Evolutionary conservation across 2,888 invertebrate genomes (phyloP).

Genomic region (Chloroclysta siterata): DNA sequence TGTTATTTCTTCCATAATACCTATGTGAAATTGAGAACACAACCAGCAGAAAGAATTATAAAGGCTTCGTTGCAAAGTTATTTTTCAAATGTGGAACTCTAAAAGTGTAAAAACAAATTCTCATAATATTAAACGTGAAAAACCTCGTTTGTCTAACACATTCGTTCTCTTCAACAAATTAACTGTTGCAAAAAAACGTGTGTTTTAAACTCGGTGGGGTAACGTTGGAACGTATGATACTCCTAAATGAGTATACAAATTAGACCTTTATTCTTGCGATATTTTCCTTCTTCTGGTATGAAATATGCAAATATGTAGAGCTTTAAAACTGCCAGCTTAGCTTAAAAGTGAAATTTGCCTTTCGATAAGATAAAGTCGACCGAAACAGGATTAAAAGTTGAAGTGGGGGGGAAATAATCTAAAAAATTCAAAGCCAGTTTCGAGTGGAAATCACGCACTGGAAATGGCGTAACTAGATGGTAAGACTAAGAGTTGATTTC

Average conservation of each 20-base stretch:
- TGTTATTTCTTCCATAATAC: too few species aligned
- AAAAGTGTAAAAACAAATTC: constrained; percentile 45
- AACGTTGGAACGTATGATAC: neutral
- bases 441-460: too few species aligned
- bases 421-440: too few species aligned
- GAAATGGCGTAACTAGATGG: too few species aligned
- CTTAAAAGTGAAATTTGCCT: too few species aligned
- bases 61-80: neutral
- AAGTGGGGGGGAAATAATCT: too few species aligned
- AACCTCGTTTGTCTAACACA: constrained; percentile 62
- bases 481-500: too few species aligned
- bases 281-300: neutral
- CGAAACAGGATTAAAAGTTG: too few species aligned
- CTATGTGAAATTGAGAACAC: too few species aligned
- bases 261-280: neutral
- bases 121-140: constrained; percentile 53
- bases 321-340: too few species aligned
- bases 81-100: neutral
- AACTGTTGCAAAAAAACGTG: constrained; percentile 54
- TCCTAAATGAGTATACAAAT: constrained; percentile 9
- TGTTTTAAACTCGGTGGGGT: neutral
- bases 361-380: too few species aligned
- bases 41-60: too few species aligned
- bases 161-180: constrained; percentile 67
- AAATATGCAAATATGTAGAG: neutral